Percentiles rank a stretch among this genome's conserved stretches.
Conservation (phyloP, 2,888 invertebrate species). For the Epirrita christyi region DNA sequence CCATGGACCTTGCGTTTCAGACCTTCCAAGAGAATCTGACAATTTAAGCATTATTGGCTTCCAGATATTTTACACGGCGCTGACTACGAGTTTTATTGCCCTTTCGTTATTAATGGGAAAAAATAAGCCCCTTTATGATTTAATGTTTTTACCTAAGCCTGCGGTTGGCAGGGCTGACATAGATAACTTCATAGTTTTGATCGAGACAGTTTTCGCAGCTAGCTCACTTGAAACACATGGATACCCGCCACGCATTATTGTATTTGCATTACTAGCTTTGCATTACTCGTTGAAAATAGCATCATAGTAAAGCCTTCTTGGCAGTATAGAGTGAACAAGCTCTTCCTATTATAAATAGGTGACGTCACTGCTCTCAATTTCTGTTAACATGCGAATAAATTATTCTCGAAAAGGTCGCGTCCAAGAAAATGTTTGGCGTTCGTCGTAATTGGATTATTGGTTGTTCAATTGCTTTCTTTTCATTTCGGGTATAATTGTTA, state of each 20-base stretch:
- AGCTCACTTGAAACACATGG: neutral
- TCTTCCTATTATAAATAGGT: constrained; percentile 4
- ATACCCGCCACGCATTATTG: too few species aligned
- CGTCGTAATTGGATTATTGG: constrained; percentile 36
- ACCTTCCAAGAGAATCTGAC: constrained; percentile 40
- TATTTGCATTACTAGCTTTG: too few species aligned
- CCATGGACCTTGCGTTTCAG: constrained; percentile 48
- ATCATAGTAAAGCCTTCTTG: neutral
- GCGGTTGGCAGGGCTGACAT: constrained; percentile 11
- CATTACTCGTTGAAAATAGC: neutral
- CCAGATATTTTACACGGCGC: constrained; percentile 58
- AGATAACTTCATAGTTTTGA: constrained; percentile 9
- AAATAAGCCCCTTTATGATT: constrained; percentile 32
- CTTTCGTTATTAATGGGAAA: constrained; percentile 55
- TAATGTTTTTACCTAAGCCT: constrained; percentile 26
- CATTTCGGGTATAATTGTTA: constrained; percentile 30
- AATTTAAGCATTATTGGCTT: constrained; percentile 68
- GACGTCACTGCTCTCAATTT: constrained; percentile 13
- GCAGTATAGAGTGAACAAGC: neutral
- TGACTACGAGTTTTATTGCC: constrained; percentile 47
- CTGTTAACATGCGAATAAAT: constrained; percentile 28
- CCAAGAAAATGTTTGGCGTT: constrained; percentile 26
- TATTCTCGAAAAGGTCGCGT: constrained; percentile 32
- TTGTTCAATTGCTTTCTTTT: constrained; percentile 35
- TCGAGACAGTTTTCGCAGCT: neutral